phyloP scores from a whole-genome alignment of 1,140 invertebrate genomes.

The Chironomus striatipennis region DNA sequence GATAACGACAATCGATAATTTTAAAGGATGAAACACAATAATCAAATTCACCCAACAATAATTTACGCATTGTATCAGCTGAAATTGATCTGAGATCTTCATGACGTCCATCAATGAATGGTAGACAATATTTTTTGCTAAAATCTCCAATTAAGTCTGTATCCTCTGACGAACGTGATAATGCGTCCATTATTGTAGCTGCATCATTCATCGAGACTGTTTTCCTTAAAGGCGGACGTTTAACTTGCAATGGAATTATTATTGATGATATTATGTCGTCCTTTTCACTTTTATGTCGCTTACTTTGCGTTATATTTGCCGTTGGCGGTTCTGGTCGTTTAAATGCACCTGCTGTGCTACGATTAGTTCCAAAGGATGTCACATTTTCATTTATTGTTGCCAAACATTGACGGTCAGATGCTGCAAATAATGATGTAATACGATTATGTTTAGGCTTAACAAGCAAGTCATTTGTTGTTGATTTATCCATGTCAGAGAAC shows the following conservation, averaged over 20 bases:
- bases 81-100: conserved; percentile 79
- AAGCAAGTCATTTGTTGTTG: conserved; percentile 41
- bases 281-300: conserved; percentile 42
- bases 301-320: conserved; percentile 45
- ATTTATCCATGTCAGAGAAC: conserved; percentile 40
- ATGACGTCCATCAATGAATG: conserved; percentile 69
- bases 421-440: conserved; percentile 31
- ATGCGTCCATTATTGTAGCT: conserved; percentile 35
- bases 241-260: conserved; percentile 42
- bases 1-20: conserved; percentile 81
- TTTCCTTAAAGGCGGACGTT: conserved; percentile 32
- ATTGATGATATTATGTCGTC: conserved; percentile 43
- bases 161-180: conserved; percentile 42
- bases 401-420: conserved; percentile 28
- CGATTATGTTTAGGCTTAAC: too few relatives aligned
- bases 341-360: conserved; percentile 38
- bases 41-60: conserved; percentile 59
- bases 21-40: conserved; percentile 53
- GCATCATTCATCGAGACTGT: conserved; percentile 39
- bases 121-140: conserved; percentile 65
- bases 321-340: conserved; percentile 56
- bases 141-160: conserved; percentile 77
- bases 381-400: conserved; percentile 25
- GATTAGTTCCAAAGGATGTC: conserved; percentile 28
- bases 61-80: conserved; percentile 57